Base-by-base conservation (phyloP, 2,888 invertebrate genomes). In the Frankliniella fusca region DNA sequence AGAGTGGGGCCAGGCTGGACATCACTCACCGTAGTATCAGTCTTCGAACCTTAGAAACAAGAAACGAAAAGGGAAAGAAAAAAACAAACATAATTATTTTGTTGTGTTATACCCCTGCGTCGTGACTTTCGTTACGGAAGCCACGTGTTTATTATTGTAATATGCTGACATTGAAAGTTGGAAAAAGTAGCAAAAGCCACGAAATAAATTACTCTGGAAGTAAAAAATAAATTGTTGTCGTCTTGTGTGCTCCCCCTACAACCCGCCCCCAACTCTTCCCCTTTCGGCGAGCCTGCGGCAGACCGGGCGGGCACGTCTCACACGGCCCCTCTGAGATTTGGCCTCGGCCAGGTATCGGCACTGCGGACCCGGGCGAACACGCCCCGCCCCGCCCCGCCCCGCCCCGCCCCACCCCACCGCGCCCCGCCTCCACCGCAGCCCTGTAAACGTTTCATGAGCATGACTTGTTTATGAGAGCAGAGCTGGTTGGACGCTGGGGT, bases 151-250 rank as follows among this genome's bases (percentile, higher is more conserved):
- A 70, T 23, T 23, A 23, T n/a, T 15, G n/a, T n/a, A 70, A 70
- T 70, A 70, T 11, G 70, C 27, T 70, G 70, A 70, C 18, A 70
- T 23, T 70, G 27, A 23, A 23, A 23, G n/a, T 23, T 70, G 15
- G 54, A 54, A 54, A 50, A 54, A 54, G 54, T 54, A 54, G 54
- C 20, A 54, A 70, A 65, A 70, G 20, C 11, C 20, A 20, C 8
- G 70, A 70, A 65, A 70, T 70, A 70, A 70, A 70, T 70, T 70
- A 70, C 70, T 70, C 70, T 70, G 70, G 70, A 23, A 70, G 70
- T 70, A 65, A n/a, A 23, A 70, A 11, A 3, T 9, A 9, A 11
- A n/a, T n/a, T n/a, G n/a, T n/a, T n/a, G n/a, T 54, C 54, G 11
- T 54, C 15, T 54, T 11, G 54, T 18, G 54, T 54, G 54, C 18